Evolutionary conservation across 2,113 vertebrate genomes (phyloP).

Genomic region (Podarcis muralis): DNA sequence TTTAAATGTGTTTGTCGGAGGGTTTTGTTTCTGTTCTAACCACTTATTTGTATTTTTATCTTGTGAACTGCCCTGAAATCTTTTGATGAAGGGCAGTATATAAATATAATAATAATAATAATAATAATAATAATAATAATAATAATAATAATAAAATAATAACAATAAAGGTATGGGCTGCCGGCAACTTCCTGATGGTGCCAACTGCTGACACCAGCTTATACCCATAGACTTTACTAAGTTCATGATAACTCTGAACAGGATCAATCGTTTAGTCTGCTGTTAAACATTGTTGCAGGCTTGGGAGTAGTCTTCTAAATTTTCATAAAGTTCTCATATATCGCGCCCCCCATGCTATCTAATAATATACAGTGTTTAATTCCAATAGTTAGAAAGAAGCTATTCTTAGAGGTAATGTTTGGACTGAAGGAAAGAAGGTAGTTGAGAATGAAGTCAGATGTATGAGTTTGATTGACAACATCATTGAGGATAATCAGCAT

Average conservation of each 20-base stretch:
- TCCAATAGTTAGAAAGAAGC: slow-evolving; percentile 5
- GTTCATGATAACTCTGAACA: not conserved
- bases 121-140: too few species aligned
- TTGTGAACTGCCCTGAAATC: too few species aligned
- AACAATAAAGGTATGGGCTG: too few species aligned
- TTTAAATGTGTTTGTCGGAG: too few species aligned
- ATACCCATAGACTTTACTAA: not conserved
- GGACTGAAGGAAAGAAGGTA: not conserved
- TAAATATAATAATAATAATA: too few species aligned
- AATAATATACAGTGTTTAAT: not conserved
- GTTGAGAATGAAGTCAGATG: slow-evolving; percentile 11
- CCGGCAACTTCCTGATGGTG: too few species aligned
- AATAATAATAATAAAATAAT: too few species aligned
- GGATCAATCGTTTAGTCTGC: not conserved
- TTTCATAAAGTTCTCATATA: not conserved
- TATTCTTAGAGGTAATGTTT: slow-evolving; percentile 35
- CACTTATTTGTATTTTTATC: too few species aligned
- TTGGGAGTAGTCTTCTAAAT: not conserved
- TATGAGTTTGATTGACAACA: slow-evolving; percentile 24
- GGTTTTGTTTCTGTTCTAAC: too few species aligned
- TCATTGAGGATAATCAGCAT: slow-evolving; percentile 24
- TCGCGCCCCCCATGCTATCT: not conserved
- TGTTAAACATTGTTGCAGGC: not conserved
- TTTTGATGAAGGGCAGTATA: too few species aligned
- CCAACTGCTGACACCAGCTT: not conserved